Percentiles rank a stretch among this genome's conserved stretches.
These are phyloP conservation scores for Griposia aprilina DNA, from an alignment of 2,888 invertebrate genomes.

Conservation along the genomic window DNA sequence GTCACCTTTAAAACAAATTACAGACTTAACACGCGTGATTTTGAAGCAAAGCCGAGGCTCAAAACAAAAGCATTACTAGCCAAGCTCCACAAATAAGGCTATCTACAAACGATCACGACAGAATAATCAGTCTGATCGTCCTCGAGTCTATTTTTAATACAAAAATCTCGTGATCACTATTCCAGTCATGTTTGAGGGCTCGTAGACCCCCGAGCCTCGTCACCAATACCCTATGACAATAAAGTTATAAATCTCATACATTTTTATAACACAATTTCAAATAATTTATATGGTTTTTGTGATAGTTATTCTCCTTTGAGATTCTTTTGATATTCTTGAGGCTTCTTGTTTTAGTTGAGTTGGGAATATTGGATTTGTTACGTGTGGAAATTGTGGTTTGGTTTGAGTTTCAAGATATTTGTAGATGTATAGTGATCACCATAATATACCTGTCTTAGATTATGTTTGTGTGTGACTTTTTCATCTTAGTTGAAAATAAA, in stretches of 20 bases:
- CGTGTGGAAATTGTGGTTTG: conserved; percentile 3
- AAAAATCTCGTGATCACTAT: conserved; percentile 78
- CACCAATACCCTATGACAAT: conserved; percentile 78
- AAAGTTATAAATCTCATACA: conserved; percentile 83
- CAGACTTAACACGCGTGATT: conserved; percentile 35
- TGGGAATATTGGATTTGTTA: conserved; percentile 14
- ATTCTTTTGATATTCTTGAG: conserved; percentile 53
- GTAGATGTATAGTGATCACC: neutral
- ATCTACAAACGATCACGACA: conserved; percentile 65
- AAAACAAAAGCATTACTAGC: conserved; percentile 45
- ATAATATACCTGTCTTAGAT: neutral
- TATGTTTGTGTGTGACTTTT: neutral
- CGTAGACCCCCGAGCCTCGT: conserved; percentile 67
- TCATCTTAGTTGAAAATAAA: neutral
- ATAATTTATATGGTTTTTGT: conserved; percentile 73
- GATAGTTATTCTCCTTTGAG: conserved; percentile 56
- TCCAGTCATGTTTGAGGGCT: conserved; percentile 75
- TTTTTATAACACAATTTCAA: conserved; percentile 83
- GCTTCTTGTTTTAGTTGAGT: conserved; percentile 40
- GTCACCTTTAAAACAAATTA: conserved; percentile 24
- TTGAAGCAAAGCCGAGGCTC: conserved; percentile 31
- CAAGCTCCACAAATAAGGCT: conserved; percentile 50
- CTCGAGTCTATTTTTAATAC: conserved; percentile 76
- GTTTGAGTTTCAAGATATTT: conserved; percentile 18
- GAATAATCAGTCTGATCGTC: conserved; percentile 70